A percentile compares a stretch with the other conserved stretches of the same genome.
These are phyloP conservation scores for Sebastes fasciatus DNA, from an alignment of 2,113 vertebrate genomes.

Conservation along the genomic window DNA sequence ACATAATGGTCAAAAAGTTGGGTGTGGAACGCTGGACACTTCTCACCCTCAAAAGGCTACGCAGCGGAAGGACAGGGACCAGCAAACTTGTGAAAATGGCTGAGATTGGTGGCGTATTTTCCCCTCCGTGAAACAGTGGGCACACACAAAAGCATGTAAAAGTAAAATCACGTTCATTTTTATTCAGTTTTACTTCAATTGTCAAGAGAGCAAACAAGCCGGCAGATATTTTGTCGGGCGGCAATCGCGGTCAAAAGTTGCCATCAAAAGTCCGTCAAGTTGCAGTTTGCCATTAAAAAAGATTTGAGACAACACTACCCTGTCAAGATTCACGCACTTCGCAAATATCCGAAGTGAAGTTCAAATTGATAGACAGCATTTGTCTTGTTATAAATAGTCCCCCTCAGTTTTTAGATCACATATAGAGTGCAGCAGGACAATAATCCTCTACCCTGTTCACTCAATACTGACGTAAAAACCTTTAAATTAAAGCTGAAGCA, in stretches of 20 bases:
- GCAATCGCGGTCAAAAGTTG: background rate
- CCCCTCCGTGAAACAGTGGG: too few species aligned
- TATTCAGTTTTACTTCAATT: background rate
- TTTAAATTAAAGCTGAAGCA: slow-evolving; percentile 10
- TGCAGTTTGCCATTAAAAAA: background rate
- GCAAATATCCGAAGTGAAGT: background rate
- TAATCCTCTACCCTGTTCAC: background rate
- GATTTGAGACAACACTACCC: too few species aligned
- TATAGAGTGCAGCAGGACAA: background rate
- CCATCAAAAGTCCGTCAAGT: background rate
- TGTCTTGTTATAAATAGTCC: background rate
- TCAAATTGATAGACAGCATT: background rate
- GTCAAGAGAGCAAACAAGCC: background rate
- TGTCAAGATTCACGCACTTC: background rate
- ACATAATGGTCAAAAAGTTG: too few species aligned
- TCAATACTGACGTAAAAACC: background rate
- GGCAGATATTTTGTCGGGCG: background rate
- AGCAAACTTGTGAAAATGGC: too few species aligned
- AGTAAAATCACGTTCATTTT: too few species aligned
- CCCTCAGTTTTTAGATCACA: background rate
- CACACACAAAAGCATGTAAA: too few species aligned
- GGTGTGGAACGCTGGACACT: too few species aligned
- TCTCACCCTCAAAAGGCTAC: too few species aligned
- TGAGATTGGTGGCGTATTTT: too few species aligned
- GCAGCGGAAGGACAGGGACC: too few species aligned